Evolutionary conservation across 2,113 vertebrate species (phyloP), one percentile per base, ranked within the genome.

Genomic region (Dipodomys merriami): DNA sequence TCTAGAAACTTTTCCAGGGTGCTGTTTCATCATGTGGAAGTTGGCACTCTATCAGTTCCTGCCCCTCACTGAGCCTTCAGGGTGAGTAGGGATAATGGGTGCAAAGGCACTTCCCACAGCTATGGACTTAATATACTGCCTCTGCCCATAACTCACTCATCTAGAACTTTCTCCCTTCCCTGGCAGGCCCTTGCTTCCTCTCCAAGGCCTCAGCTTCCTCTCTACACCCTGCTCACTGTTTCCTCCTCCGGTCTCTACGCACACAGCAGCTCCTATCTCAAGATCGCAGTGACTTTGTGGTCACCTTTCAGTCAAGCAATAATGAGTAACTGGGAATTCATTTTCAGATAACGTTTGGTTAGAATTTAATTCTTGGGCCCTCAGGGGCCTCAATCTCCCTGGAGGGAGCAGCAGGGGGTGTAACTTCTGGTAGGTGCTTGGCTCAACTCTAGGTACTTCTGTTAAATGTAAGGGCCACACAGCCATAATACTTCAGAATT

Each of bases 381-480:
- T 33, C 83, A 88, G 27, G 94, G 57, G 81, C 8, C 57, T 29
- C 27, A 27, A 19, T 5, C 82, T 92, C 46, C 35, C 35, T 64
- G 53, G 57, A 19, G 20, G 44, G 53, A 67, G 5, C 60, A 23
- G 33, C 72, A 95, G 67, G 49, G 82, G 13, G 49, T 77, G 15
- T 1, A 18, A 15, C 20, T 22, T 72, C 49, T n/a, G 10, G 2
- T 25, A 33, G 46, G 81, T 35, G n/a, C 9, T 30, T 46, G 86
- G 60, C 86, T 91, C 68, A 33, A 71, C 44, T 74, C 27, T 71
- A 86, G 86, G 72, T 86, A n/a, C 44, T 76, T 83, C 39, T 68
- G 46, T 85, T 74, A 88, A 86, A 67, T 92, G 49, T 69, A 65
- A 86, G 44, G 35, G 39, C 5, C 39, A 39, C 39, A 39, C 5